Evolutionary conservation across 2,113 vertebrate genomes (phyloP), one percentile per base, ranked within the genome.

Genomic region (Riparia riparia): DNA sequence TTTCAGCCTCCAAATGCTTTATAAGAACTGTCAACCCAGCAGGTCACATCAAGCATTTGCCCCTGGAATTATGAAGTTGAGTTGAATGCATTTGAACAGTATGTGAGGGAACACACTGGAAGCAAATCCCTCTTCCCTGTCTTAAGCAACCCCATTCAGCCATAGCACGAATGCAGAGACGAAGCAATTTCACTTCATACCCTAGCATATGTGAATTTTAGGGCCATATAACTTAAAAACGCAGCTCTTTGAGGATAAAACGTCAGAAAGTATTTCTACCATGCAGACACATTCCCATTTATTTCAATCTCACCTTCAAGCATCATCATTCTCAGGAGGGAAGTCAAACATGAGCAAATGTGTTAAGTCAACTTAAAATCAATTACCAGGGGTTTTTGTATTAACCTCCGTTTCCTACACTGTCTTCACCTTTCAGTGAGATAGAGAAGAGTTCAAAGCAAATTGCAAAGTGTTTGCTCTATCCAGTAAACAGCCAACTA

Each of bases 1-100:
- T 96, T 95, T 92, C 91, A 96, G 66, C 83, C 92, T 97, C 70
- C 65, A 96, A 97, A 90, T 66, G 86, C 80, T 95, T 90, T 82
- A 17, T 51, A 41, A 95, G 69, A 97, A 47, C 51, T 92, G 89
- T 95, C 96, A 95, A 82, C 82, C 63, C 86, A 94, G 94, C 88
- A 82, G 54, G 93, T 86, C 78, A 13, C 66, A 90, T 90, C 95
- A 94, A 74, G 85, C 41, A 63, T 88, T 96, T 96, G 84, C 91
- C 89, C 86, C 88, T 74, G 91, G 66, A 97, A 95, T 89, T 50
- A 94, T 53, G 92, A 96, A 96, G 93, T 5, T 87, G 44, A 96
- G 85, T 32, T 97, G 89, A 95, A 91, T 69, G 63, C 73, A 94
- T 90, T 70, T n/a, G 86, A 96, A 95, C 80, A 95, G 86, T 63